phyloP scores from a whole-genome alignment of 2,113 vertebrate genomes.

The Piprites chloris region DNA sequence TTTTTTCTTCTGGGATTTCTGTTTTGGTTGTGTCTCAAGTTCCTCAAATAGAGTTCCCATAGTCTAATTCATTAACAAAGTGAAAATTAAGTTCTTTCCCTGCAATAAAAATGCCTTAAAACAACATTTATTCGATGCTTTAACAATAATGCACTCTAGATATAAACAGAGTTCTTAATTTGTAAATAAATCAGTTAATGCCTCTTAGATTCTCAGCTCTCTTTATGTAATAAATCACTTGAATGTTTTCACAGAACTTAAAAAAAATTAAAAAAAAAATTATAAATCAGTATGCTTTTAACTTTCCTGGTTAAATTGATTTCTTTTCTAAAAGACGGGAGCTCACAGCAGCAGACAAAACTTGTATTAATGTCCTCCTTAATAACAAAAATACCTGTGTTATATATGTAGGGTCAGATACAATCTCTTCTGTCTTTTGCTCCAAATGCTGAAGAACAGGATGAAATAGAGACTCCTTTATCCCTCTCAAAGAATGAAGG shows the following conservation, averaged over 20 bases:
- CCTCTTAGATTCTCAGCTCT: background rate
- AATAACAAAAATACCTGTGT: constrained; percentile 74
- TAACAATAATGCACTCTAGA: background rate
- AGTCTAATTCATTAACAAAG: constrained; percentile 65
- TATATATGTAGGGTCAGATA: constrained; percentile 83
- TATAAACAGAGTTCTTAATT: background rate
- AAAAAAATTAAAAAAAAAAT: too few relatives aligned
- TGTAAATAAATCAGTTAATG: background rate
- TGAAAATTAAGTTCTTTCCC: background rate
- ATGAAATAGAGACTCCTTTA: constrained; percentile 70
- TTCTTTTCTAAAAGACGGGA: background rate
- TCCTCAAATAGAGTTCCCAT: constrained; percentile 78
- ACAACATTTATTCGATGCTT: background rate
- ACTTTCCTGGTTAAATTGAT: background rate
- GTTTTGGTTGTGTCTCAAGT: constrained; percentile 50
- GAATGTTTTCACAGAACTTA: background rate
- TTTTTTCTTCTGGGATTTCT: constrained; percentile 70
- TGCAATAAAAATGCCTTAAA: background rate
- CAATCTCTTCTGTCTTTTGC: constrained; percentile 83
- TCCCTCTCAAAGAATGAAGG: constrained; percentile 72
- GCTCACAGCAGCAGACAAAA: background rate
- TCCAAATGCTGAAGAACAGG: constrained; percentile 78
- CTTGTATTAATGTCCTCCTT: background rate
- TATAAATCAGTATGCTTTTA: background rate
- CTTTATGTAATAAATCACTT: background rate